Conservation (phyloP, 2,888 invertebrate species). For the Brenthis daphne region DNA sequence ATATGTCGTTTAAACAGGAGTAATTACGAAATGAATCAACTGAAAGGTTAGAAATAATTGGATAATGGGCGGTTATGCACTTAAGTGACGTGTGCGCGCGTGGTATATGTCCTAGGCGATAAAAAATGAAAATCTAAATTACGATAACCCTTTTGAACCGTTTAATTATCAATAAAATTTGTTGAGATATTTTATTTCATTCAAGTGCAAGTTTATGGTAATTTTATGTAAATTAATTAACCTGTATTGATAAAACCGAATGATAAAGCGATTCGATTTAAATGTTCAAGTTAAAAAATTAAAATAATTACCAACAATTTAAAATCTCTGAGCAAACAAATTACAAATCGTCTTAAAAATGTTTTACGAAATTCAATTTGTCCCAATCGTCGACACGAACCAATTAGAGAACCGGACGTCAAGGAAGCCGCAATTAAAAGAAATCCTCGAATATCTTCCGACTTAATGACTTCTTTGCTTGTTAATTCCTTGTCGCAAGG, state of each 20-base stretch:
- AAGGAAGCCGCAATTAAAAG: conserved; percentile 79
- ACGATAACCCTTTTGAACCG: conserved; percentile 15
- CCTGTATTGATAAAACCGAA: conserved; percentile 6
- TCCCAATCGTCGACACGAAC: conserved; percentile 70
- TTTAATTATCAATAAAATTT: conserved; percentile 5
- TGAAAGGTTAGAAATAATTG: conserved; percentile 82
- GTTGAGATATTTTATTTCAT: conserved; percentile 3
- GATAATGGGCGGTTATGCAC: conserved; percentile 75
- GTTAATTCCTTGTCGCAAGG: conserved; percentile 81
- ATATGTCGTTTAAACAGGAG: conserved; percentile 70
- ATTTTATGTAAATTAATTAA: conserved; percentile 14
- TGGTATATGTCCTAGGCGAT: conserved; percentile 50
- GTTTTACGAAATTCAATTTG: conserved; percentile 65
- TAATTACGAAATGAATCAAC: conserved; percentile 54
- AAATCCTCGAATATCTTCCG: conserved; percentile 79
- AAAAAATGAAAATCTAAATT: conserved; percentile 35
- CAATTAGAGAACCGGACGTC: conserved; percentile 77
- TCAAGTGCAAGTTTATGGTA: neutral
- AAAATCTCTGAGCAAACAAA: conserved; percentile 39
- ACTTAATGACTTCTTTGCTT: conserved; percentile 82
- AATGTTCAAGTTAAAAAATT: conserved; percentile 32
- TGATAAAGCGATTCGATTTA: conserved; percentile 27
- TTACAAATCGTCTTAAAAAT: conserved; percentile 45
- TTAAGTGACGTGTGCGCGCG: conserved; percentile 66
- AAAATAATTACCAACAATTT: conserved; percentile 35